Base-by-base conservation (phyloP, 1,140 invertebrate genomes). In the Cyclargus thomasi region DNA sequence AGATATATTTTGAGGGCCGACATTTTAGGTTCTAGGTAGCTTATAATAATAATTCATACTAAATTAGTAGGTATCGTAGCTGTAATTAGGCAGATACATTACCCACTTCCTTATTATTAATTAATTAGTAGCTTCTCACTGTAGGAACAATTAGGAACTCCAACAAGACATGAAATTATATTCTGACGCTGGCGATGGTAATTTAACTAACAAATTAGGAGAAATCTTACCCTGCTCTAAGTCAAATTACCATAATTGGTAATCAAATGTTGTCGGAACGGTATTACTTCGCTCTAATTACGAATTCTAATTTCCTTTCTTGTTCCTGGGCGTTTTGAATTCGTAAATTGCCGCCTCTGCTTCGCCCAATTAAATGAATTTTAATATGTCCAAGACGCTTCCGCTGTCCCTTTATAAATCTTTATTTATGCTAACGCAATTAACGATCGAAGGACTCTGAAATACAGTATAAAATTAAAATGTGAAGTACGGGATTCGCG, bases 181-280 rank as follows among this genome's bases (percentile, higher is more conserved):
- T 83, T 74, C 73, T 74, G 75, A 72, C 77, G 76, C 76, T 73
- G 73, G 75, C 70, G 78, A 82, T 86, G 78, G 84, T 90, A 86
- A 87, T 88, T 86, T 88, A 88, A 86, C 83, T 86, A 88, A 88
- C 82, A 87, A 90, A 90, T 90, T 87, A 87, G 80, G 69, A 87
- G 85, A 83, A 87, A 88, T 90, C 87, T 90, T 85, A 87, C 82
- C 82, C 85, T 82, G 83, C 81, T 90, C 83, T 87, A 82, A 90
- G 85, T 86, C 82, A 86, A 87, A 90, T 90, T 90, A 87, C 78
- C 87, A 90, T 88, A 90, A 90, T 90, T 90, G 86, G 81, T 90
- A 88, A 90, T 90, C 86, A 90, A 90, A 90, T 83, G 85, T 83
- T 86, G 83, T 85, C 83, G 81, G 81, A 85, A 80, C 81, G 76